phyloP scores from a whole-genome alignment of 2,113 vertebrate genomes.

The Candoia aspera region DNA sequence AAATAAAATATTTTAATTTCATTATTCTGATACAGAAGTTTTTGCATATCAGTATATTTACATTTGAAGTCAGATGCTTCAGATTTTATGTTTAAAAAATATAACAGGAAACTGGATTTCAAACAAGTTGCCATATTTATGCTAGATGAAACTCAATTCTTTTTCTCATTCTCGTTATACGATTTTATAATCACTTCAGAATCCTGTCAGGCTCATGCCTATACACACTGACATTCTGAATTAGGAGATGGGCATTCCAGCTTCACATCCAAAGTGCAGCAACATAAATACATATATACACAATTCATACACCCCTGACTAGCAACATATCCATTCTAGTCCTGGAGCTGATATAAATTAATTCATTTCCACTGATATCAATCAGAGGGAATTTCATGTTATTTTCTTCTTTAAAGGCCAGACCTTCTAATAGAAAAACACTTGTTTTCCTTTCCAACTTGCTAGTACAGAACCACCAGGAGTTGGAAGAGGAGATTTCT shows the following conservation, averaged over 20 bases:
- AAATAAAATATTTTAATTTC: conserved; percentile 71
- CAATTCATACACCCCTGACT: neutral
- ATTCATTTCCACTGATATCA: neutral
- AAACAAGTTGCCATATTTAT: conserved; percentile 58
- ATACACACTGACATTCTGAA: neutral
- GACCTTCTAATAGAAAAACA: neutral
- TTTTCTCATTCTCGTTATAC: conserved; percentile 29
- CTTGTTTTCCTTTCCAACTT: neutral
- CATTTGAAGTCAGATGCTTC: conserved; percentile 65
- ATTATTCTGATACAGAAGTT: conserved; percentile 84
- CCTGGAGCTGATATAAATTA: neutral
- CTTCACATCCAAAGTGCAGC: neutral
- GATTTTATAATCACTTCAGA: neutral
- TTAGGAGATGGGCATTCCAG: neutral
- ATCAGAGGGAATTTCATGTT: neutral
- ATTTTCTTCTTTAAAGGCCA: neutral
- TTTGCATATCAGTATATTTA: conserved; percentile 70
- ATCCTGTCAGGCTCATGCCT: neutral
- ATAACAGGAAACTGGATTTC: conserved; percentile 62
- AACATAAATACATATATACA: neutral
- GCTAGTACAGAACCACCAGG: neutral
- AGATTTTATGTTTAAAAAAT: conserved; percentile 66
- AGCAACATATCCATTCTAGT: neutral
- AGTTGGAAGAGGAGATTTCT: neutral
- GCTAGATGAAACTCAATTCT: conserved; percentile 56